Evolutionary conservation across 1,140 invertebrate genomes (phyloP), one percentile per base, ranked within the genome.

Genomic region (Sinonovacula constricta): DNA sequence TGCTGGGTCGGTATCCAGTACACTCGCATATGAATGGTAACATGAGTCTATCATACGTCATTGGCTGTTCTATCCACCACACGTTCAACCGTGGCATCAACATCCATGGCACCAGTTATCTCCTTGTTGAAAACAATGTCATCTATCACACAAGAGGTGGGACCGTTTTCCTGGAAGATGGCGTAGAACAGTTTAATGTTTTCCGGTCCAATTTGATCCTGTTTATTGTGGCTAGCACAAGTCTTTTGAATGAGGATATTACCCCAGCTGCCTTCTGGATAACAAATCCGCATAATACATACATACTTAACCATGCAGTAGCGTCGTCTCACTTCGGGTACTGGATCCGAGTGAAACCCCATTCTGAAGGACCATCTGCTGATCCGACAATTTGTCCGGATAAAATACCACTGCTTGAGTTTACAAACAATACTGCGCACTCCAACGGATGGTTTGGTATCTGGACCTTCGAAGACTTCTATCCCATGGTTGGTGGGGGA

Each of bases 51-150:
- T 90, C 90, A 3, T 91, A 88, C 59, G 88, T 90, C 2, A 81
- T 78, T 51, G 86, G 88, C 18, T 87, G 83, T 59, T 54, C 76
- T n/a, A 88, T 91, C 39, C 89, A 90, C 71, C 60, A 85, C 34
- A 85, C 85, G 26, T 91, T 91, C 68, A 91, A 91, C 80, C 76
- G 90, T 14, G 90, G 88, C 1, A 83, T 90, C n/a, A 91, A 91
- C 78, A 79, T 91, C 14, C 90, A 91, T 63, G 85, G 79, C 15
- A 83, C 86, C 14, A 83, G 88, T 72, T 86, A 88, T 71, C 60
- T 85, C 24, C 77, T 84, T 5, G 76, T 90, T 18, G 83, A 86
- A 59, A 34, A 80, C 24, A 88, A 85, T 68, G 88, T 90, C 7
- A 54, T 86, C 18, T 90, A 88, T 60, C 79, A 90, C 70, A 70